phyloP scores from a whole-genome alignment of 1,140 invertebrate species.

The Procambarus virginalis region DNA sequence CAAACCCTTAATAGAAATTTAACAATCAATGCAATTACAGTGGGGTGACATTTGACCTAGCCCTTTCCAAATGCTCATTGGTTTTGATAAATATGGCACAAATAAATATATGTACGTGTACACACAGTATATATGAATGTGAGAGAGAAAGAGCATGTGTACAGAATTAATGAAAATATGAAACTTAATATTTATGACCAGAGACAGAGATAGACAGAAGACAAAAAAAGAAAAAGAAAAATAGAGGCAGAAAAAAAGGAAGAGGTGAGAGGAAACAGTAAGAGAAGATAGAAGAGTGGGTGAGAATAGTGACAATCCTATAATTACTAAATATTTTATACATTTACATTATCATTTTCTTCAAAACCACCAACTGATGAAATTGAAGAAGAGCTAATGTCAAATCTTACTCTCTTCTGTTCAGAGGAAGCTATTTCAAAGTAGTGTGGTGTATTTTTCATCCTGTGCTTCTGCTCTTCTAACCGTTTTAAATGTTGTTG shows the following conservation, averaged over 20 bases:
- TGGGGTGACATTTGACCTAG: no score
- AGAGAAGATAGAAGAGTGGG: constrained; percentile 3
- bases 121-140: no score
- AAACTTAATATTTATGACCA: no score
- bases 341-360: background rate
- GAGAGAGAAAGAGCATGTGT: background rate
- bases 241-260: background rate
- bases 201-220: background rate
- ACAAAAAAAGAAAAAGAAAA: background rate
- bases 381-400: constrained; percentile 14
- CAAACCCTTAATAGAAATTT: no score
- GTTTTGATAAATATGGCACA: no score
- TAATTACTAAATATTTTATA: background rate
- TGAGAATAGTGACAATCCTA: background rate
- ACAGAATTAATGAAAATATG: no score
- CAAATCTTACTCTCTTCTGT: constrained; percentile 40
- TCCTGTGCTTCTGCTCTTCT: background rate
- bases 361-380: background rate
- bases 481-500: background rate
- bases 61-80: no score
- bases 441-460: constrained; percentile 7
- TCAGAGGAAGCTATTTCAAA: background rate
- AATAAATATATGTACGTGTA: no score
- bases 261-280: background rate
- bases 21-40: no score